Percentiles rank a stretch among this genome's conserved stretches.
phyloP scores from a whole-genome alignment of 2,888 invertebrate genomes.

The Drosophila recens region DNA sequence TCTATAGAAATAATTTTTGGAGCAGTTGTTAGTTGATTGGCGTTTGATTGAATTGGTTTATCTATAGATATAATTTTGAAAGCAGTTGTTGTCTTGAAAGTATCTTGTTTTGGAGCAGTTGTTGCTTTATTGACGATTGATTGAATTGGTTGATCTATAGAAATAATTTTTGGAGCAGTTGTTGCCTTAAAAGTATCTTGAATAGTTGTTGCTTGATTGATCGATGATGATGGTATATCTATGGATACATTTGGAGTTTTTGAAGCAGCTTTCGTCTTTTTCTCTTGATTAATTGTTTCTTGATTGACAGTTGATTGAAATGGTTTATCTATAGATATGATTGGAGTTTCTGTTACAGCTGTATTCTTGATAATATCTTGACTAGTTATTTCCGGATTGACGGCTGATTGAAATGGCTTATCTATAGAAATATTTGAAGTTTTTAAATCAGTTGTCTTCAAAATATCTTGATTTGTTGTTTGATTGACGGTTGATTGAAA shows the following conservation, averaged over 20 bases:
- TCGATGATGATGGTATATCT: neutral
- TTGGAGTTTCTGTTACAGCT: neutral
- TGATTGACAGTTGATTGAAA: neutral
- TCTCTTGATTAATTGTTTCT: neutral
- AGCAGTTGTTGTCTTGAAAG: neutral
- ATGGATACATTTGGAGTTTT: neutral
- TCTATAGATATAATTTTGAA: neutral
- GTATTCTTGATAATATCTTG: neutral
- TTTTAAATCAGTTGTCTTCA: neutral
- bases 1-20: neutral
- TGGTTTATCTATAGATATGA: no score
- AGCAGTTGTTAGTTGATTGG: neutral
- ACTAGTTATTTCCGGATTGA: neutral
- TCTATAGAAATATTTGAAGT: neutral
- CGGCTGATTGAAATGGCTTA: neutral
- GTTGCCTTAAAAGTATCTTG: neutral
- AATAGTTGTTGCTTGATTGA: neutral
- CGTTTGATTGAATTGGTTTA: neutral
- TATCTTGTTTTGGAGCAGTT: neutral
- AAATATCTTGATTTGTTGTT: neutral
- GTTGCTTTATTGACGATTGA: neutral
- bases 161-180: neutral
- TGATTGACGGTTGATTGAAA: slow-evolving; percentile 2
- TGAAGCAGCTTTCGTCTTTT: neutral
- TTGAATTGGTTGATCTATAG: neutral